Conservation (phyloP, 2,888 invertebrate genomes). For the Nomada goodeniana region DNA sequence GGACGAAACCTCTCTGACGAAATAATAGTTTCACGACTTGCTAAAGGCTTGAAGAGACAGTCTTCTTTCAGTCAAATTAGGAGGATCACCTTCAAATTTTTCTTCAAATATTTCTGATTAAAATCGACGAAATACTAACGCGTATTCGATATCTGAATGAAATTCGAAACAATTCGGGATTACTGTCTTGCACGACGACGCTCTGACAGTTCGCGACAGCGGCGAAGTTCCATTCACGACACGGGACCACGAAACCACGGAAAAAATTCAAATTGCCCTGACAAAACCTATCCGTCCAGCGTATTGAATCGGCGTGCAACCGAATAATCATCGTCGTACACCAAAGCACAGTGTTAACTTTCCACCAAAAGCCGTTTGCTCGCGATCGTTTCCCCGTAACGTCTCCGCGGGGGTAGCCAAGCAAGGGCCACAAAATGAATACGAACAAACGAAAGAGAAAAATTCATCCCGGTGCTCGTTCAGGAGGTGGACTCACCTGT, state of each 20-base stretch:
- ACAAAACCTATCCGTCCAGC: too few relatives aligned
- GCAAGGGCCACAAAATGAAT: not conserved
- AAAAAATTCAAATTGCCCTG: not conserved
- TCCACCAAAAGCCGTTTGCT: not conserved
- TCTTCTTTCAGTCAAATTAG: too few relatives aligned
- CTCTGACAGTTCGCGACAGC: not conserved
- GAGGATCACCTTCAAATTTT: too few relatives aligned
- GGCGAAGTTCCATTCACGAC: not conserved
- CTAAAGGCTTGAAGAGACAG: too few relatives aligned
- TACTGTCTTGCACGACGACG: too few relatives aligned
- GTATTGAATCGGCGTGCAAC: not conserved
- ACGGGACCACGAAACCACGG: not conserved
- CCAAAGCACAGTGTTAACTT: not conserved
- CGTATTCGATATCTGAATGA: not conserved
- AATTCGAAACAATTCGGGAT: not conserved
- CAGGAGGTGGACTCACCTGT: slow-evolving; percentile 65
- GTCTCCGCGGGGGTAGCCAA: not conserved
- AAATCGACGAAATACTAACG: not conserved
- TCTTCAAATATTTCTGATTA: too few relatives aligned
- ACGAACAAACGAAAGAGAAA: slow-evolving; percentile 15
- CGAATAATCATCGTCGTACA: not conserved
- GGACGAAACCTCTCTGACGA: not conserved
- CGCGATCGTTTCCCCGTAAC: not conserved
- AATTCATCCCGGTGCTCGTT: slow-evolving; percentile 5
- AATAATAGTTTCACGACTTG: not conserved